These are phyloP conservation scores for Drosophila ironensis DNA, from an alignment of 1,140 invertebrate genomes.

Conservation along the genomic window DNA sequence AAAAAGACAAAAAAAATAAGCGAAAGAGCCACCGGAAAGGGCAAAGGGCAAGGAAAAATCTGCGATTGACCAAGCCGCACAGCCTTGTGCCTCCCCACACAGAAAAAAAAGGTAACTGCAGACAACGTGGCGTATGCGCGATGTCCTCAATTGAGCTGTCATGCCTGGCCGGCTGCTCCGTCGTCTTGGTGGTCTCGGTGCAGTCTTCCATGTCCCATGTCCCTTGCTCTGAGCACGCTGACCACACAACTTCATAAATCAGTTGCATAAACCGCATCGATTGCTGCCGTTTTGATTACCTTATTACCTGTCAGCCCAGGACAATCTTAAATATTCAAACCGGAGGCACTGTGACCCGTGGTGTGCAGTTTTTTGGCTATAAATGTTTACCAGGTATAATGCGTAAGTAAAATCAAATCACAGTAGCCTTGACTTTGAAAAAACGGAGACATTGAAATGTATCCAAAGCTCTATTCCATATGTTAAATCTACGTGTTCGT, in stretches of 20 bases:
- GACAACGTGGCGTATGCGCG: slow-evolving; percentile 66
- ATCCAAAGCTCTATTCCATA: too few relatives aligned
- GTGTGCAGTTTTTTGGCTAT: too few relatives aligned
- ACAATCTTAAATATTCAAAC: slow-evolving; percentile 64
- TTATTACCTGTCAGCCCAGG: slow-evolving; percentile 59
- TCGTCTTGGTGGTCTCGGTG: neutral
- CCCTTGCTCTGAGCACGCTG: slow-evolving; percentile 15
- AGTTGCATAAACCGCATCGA: slow-evolving; percentile 61
- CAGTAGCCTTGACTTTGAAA: too few relatives aligned
- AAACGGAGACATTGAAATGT: too few relatives aligned
- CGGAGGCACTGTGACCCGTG: slow-evolving; percentile 11
- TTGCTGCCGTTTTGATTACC: slow-evolving; percentile 59
- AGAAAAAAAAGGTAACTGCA: slow-evolving; percentile 47
- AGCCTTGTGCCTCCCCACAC: slow-evolving; percentile 21
- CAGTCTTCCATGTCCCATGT: neutral
- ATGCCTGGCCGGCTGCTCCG: slow-evolving; percentile 24
- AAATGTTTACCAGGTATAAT: too few relatives aligned
- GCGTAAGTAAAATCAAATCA: too few relatives aligned
- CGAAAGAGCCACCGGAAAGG: slow-evolving; percentile 1
- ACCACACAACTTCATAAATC: slow-evolving; percentile 68
- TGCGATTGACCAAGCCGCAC: slow-evolving; percentile 44
- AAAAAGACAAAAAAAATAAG: slow-evolving; percentile 15
- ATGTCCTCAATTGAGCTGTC: slow-evolving; percentile 72
- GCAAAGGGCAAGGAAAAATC: slow-evolving; percentile 41
- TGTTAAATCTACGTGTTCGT: too few relatives aligned